phyloP scores from a whole-genome alignment of 2,797 vertebrate species.

The Chelon auratus region DNA sequence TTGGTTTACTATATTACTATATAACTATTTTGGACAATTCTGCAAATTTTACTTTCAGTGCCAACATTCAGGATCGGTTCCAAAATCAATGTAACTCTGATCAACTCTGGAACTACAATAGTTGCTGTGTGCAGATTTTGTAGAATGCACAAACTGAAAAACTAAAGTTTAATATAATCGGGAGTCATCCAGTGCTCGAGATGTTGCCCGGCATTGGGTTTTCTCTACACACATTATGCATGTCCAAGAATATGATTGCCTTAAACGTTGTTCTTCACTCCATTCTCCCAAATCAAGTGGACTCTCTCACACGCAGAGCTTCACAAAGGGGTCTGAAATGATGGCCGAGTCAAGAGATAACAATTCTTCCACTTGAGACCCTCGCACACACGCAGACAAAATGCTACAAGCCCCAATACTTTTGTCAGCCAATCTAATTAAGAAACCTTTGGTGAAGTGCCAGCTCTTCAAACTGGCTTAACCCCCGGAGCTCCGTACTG shows the following conservation, averaged over 20 bases:
- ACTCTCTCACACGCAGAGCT: constrained; percentile 1
- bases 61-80: background rate
- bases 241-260: no score
- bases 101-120: background rate
- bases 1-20: no score
- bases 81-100: background rate
- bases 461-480: constrained; percentile 66
- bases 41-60: background rate
- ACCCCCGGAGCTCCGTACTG: constrained; percentile 47
- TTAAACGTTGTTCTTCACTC: constrained; percentile 10
- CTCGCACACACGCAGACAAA: constrained; percentile 19
- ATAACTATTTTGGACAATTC: background rate
- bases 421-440: constrained; percentile 71
- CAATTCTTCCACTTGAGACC: constrained; percentile 31
- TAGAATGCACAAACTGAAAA: background rate
- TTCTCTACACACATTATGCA: background rate
- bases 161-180: background rate
- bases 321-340: constrained; percentile 43
- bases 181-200: background rate
- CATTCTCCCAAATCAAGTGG: constrained; percentile 22
- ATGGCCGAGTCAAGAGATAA: constrained; percentile 49
- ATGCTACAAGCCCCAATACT: constrained; percentile 14
- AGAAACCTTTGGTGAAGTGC: constrained; percentile 68
- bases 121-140: background rate
- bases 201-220: no score